A percentile compares a stretch with the other conserved stretches of the same genome.
phyloP scores from a whole-genome alignment of 2,797 vertebrate species.

The Hephaestus fuliginosus region DNA sequence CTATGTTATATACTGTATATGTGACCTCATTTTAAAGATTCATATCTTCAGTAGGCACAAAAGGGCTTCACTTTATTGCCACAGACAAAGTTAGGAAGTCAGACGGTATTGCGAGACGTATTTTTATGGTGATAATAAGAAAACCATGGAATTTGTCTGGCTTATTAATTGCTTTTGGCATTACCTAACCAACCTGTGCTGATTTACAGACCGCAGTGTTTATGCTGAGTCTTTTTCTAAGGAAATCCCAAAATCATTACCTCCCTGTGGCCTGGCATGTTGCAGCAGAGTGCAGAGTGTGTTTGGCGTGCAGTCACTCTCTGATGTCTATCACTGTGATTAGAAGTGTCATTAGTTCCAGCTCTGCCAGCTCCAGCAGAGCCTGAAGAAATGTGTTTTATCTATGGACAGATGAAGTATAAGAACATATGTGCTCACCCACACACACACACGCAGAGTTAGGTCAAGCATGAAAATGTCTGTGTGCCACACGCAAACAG shows the following conservation, averaged over 20 bases:
- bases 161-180: slow-evolving; percentile 15
- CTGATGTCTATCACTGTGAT: slow-evolving; percentile 80
- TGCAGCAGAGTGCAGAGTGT: slow-evolving; percentile 68
- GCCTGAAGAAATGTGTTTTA: slow-evolving; percentile 74
- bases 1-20: not conserved
- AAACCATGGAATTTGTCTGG: slow-evolving; percentile 25
- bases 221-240: slow-evolving; percentile 27
- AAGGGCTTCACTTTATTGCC: not conserved
- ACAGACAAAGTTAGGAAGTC: slow-evolving; percentile 2
- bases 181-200: slow-evolving; percentile 17
- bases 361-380: slow-evolving; percentile 72
- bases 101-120: not conserved
- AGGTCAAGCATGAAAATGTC: slow-evolving; percentile 28
- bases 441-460: slow-evolving; percentile 7
- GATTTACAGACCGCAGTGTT: slow-evolving; percentile 28
- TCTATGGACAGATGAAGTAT: slow-evolving; percentile 52
- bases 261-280: slow-evolving; percentile 65
- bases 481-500: slow-evolving; percentile 47
- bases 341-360: slow-evolving; percentile 81
- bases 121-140: not conserved
- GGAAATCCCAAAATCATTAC: slow-evolving; percentile 66
- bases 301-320: slow-evolving; percentile 75
- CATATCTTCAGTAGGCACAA: slow-evolving; percentile 9
- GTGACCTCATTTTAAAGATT: slow-evolving; percentile 21
- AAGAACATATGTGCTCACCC: slow-evolving; percentile 17